A percentile compares a stretch with the other conserved stretches of the same genome.
Evolutionary conservation across 2,797 vertebrate genomes (phyloP).

Genomic region (Eutrigla gurnardus): DNA sequence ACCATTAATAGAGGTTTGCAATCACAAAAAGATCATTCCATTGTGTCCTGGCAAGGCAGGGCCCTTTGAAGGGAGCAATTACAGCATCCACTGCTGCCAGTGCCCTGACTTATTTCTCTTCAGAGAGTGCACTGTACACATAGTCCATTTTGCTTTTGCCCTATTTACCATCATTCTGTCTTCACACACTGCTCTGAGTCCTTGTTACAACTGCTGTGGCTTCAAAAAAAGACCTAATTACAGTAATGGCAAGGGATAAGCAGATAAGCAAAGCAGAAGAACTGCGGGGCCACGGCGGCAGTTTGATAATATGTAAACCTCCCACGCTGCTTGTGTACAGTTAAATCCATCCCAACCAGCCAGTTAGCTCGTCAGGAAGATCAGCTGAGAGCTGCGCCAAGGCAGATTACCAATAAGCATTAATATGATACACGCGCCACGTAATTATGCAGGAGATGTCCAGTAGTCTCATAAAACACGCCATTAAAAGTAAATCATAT

Average conservation of each 20-base stretch:
- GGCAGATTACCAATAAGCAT: conserved; percentile 54
- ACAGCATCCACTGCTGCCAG: conserved; percentile 75
- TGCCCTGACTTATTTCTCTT: conserved; percentile 76
- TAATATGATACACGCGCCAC: conserved; percentile 38
- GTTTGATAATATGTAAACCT: conserved; percentile 80
- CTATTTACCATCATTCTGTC: conserved; percentile 77
- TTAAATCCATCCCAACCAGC: conserved; percentile 58
- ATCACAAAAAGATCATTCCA: conserved; percentile 81
- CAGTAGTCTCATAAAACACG: conserved; percentile 55
- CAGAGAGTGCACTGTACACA: conserved; percentile 69
- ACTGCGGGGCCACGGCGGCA: conserved; percentile 62
- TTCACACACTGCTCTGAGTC: conserved; percentile 71
- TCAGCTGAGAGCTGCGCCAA: conserved; percentile 47
- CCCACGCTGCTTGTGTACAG: conserved; percentile 64
- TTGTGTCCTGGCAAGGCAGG: conserved; percentile 75
- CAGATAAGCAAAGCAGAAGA: conserved; percentile 77
- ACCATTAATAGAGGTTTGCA: conserved; percentile 74
- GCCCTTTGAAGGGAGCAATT: conserved; percentile 82
- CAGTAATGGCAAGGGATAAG: conserved; percentile 78
- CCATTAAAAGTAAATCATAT: conserved; percentile 55
- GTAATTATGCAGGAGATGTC: conserved; percentile 56
- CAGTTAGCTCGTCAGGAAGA: conserved; percentile 53
- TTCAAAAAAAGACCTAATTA: conserved; percentile 79
- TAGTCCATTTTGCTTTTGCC: conserved; percentile 74
- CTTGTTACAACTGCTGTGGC: conserved; percentile 68